Base-by-base conservation (phyloP, 2,113 vertebrate species). In the Marmota flaviventris region DNA sequence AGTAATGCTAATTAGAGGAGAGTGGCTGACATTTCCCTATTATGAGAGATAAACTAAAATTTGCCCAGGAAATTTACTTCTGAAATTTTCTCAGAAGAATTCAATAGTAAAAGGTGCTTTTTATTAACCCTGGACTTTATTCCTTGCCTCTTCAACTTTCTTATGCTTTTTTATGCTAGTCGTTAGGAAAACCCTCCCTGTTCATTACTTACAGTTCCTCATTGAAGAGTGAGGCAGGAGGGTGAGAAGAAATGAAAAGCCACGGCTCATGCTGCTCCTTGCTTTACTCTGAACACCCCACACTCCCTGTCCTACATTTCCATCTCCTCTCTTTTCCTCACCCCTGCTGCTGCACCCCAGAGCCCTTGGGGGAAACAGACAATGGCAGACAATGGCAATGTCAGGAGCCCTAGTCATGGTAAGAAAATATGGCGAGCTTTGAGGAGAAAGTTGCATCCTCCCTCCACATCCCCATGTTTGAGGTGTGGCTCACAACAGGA, bases 11-110 rank as follows among this genome's bases (percentile, higher is more conserved):
- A 97, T 96, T 97, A 94, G 77, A 89, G 82, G 42, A 91, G 32
- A 97, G 42, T 75, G 27, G 77, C 78, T 94, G 92, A 89, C 93
- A 96, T 85, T 84, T 98, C 91, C 63, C 82, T 65, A 85, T 69
- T 48, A 29, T 84, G 89, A 95, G 96, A 96, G 91, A 97, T 72
- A 97, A 96, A 85, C 94, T 95, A 90, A 91, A 97, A 94, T 95
- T 83, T 94, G 79, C 78, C 73, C 39, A 83, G 51, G 77, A 96
- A 95, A 96, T 95, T 97, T 85, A 94, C 88, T 95, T 97, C 81
- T 89, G 78, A 94, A 95, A 92, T 89, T 85, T 91, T 94, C 94
- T 93, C 73, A 76, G 51, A 96, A 85, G 58, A 96, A 94, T 69
- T 94, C 85, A 83, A 58, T 17, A 83, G 76, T 75, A 79, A 93